These are phyloP conservation scores for Campodea augens DNA, from an alignment of 1,140 invertebrate genomes.

Conservation along the genomic window DNA sequence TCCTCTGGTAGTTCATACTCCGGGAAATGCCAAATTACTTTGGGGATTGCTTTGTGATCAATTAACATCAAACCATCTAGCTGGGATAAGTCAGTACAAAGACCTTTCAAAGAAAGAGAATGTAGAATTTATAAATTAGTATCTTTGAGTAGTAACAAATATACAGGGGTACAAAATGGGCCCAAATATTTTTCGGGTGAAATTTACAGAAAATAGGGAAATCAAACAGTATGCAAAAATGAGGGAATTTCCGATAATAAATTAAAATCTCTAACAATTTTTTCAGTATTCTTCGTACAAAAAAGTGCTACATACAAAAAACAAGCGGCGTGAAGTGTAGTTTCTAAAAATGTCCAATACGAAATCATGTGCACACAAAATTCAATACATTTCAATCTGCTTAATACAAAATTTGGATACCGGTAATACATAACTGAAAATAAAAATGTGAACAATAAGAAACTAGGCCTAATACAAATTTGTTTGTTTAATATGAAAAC, in stretches of 20 bases:
- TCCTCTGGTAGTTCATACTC: slow-evolving; percentile 53
- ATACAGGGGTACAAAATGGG: background rate
- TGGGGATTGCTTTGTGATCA: slow-evolving; percentile 38
- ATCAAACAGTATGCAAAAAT: too few species aligned
- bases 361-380: too few species aligned
- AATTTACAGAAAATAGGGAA: background rate
- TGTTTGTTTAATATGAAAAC: too few species aligned
- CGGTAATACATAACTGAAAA: background rate
- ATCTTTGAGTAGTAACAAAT: background rate
- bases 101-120: slow-evolving; percentile 25
- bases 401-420: too few species aligned
- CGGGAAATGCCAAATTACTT: slow-evolving; percentile 49
- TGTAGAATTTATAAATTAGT: background rate
- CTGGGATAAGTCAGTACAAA: slow-evolving; percentile 38
- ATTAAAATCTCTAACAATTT: too few species aligned
- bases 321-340: too few species aligned
- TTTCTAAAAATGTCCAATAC: too few species aligned
- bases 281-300: too few species aligned
- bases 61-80: slow-evolving; percentile 55
- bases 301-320: background rate
- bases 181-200: background rate
- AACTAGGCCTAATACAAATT: too few species aligned
- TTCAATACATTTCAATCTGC: too few species aligned
- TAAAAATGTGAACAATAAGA: too few species aligned
- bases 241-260: too few species aligned